Evolutionary conservation across 2,797 vertebrate genomes (phyloP).

Genomic region (Lepus oiostolus): DNA sequence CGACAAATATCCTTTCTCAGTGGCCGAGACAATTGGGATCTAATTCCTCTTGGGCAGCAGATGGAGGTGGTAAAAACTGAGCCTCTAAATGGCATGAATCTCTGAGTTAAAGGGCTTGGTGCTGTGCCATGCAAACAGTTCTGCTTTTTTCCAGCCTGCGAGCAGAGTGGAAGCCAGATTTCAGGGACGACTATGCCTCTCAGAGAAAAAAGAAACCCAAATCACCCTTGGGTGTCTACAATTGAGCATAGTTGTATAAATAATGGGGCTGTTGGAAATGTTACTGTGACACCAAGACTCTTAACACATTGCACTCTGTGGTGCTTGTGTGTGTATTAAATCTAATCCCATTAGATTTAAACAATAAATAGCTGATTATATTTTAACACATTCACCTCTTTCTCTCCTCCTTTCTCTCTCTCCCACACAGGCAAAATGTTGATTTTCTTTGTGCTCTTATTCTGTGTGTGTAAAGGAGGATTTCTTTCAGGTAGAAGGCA

Average conservation of each 20-base stretch:
- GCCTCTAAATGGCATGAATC: slow-evolving; percentile 73
- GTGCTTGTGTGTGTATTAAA: background rate
- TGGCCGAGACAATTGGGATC: slow-evolving; percentile 68
- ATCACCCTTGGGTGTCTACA: background rate
- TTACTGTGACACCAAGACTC: background rate
- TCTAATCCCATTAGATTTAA: slow-evolving; percentile 17
- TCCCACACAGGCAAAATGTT: background rate
- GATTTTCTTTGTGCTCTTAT: background rate
- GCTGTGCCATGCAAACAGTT: slow-evolving; percentile 69
- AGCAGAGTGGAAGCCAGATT: slow-evolving; percentile 57
- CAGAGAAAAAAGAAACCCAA: slow-evolving; percentile 28
- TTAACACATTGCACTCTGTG: background rate
- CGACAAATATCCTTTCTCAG: slow-evolving; percentile 68
- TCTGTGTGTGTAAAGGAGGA: background rate
- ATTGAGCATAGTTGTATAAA: slow-evolving; percentile 20
- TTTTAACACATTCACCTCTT: background rate
- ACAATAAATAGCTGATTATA: background rate
- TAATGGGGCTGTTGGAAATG: background rate
- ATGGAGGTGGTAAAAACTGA: slow-evolving; percentile 73
- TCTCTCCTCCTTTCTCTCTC: background rate
- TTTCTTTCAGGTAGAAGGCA: background rate
- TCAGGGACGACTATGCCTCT: background rate
- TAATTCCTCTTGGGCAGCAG: slow-evolving; percentile 77
- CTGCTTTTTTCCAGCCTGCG: slow-evolving; percentile 71
- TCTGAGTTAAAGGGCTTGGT: slow-evolving; percentile 79